Percentiles rank a stretch among this genome's conserved stretches.
Conservation (phyloP, 2,797 vertebrate genomes). For the Ambastaia sidthimunki region DNA sequence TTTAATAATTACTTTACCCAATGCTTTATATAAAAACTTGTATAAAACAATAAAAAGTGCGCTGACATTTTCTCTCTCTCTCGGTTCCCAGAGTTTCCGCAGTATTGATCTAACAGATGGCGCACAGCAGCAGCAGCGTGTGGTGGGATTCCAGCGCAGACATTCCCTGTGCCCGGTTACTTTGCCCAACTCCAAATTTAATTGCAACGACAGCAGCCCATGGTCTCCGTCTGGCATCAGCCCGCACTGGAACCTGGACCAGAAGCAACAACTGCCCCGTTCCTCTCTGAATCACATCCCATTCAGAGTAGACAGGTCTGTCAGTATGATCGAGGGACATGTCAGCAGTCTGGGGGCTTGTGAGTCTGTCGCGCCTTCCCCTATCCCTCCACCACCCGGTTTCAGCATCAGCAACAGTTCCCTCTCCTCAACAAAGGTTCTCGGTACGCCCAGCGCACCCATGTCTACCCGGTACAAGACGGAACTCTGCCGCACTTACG, state of each 20-base stretch:
- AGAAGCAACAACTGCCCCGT: slow-evolving; percentile 68
- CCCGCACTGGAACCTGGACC: slow-evolving; percentile 70
- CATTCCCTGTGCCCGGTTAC: slow-evolving; percentile 81
- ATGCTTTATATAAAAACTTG: not conserved
- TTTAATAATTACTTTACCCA: not conserved
- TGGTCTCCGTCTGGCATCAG: slow-evolving; percentile 63
- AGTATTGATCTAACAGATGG: slow-evolving; percentile 71
- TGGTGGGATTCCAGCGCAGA: slow-evolving; percentile 75
- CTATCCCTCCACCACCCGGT: slow-evolving; percentile 70
- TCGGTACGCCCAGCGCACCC: slow-evolving; percentile 46
- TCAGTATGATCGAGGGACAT: slow-evolving; percentile 83
- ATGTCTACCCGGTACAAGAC: slow-evolving; percentile 84
- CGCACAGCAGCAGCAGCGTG: slow-evolving; percentile 63
- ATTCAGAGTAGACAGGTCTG: slow-evolving; percentile 81
- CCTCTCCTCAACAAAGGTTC: slow-evolving; percentile 58
- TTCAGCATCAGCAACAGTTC: slow-evolving; percentile 67
- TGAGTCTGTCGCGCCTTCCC: slow-evolving; percentile 50
- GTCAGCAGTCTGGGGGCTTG: slow-evolving; percentile 21
- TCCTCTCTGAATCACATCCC: slow-evolving; percentile 78
- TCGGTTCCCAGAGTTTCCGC: slow-evolving; percentile 69
- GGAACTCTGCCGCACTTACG: slow-evolving; percentile 82
- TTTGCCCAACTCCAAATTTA: slow-evolving; percentile 81
- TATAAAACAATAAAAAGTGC: not conserved
- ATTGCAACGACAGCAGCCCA: slow-evolving; percentile 61
- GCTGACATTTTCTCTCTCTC: not conserved